phyloP scores from a whole-genome alignment of 2,113 vertebrate genomes.

The Columba livia region DNA sequence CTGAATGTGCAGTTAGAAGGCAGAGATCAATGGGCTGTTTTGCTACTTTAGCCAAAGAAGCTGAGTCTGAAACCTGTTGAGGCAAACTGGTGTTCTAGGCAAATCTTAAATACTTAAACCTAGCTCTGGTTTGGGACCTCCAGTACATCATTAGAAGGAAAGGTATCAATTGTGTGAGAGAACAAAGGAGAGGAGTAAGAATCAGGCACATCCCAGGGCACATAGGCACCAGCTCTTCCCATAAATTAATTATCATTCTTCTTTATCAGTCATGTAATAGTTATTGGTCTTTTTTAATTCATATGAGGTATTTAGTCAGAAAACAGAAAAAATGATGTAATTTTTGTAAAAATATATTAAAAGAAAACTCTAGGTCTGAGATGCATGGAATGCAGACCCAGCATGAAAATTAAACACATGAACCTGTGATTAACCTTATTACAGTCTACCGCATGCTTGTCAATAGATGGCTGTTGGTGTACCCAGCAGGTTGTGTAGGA shows the following conservation, averaged over 20 bases:
- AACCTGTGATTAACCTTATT: background rate
- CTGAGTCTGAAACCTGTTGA: background rate
- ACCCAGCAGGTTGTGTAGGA: background rate
- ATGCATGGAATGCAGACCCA: background rate
- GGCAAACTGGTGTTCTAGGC: background rate
- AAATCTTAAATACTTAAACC: background rate
- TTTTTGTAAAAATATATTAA: background rate
- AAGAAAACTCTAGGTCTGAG: background rate
- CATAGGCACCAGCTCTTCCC: accelerated
- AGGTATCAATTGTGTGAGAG: background rate
- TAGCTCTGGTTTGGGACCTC: background rate
- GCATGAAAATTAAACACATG: background rate
- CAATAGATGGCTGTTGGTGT: background rate
- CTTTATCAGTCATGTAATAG: background rate
- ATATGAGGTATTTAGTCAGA: background rate
- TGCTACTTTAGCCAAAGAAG: background rate
- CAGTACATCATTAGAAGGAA: background rate
- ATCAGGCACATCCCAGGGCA: background rate
- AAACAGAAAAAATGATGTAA: background rate
- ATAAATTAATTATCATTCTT: background rate
- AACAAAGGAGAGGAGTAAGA: background rate
- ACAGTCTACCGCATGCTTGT: background rate
- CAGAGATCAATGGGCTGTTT: background rate
- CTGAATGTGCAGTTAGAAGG: background rate
- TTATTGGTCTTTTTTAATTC: background rate